These are phyloP conservation scores for Marisa cornuarietis DNA, from an alignment of 1,140 invertebrate genomes.

Conservation along the genomic window DNA sequence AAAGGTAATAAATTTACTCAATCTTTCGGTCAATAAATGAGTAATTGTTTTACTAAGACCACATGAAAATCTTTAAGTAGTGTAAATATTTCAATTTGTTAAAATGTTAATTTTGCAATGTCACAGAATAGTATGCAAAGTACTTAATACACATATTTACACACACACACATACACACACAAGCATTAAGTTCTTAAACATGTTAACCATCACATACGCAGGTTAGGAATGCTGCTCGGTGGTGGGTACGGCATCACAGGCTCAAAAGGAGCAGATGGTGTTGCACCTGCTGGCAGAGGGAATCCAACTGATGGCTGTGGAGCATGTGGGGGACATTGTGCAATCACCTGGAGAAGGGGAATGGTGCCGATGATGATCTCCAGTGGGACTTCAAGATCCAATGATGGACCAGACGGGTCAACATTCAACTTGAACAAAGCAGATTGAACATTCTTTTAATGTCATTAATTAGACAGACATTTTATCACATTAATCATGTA, in stretches of 20 bases:
- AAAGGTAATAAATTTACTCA: too few relatives aligned
- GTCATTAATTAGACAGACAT: too few relatives aligned
- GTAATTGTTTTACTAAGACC: too few relatives aligned
- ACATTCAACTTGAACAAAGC: constrained; percentile 37
- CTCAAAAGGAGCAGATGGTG: background rate
- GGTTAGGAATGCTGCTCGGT: constrained; percentile 1
- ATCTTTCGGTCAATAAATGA: too few relatives aligned
- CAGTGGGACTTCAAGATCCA: constrained; percentile 48
- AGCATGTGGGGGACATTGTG: constrained; percentile 24
- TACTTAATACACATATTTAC: too few relatives aligned
- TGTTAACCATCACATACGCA: constrained; percentile 4
- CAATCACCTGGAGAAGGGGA: constrained; percentile 33
- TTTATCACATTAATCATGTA: too few relatives aligned
- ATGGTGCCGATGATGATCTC: constrained; percentile 49
- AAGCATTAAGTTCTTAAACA: too few relatives aligned
- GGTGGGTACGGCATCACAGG: background rate
- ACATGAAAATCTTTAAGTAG: too few relatives aligned
- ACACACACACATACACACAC: too few relatives aligned
- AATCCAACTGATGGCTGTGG: background rate
- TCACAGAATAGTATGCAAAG: too few relatives aligned
- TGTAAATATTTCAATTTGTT: too few relatives aligned
- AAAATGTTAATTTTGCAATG: too few relatives aligned
- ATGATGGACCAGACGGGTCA: constrained; percentile 43
- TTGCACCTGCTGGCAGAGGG: background rate
- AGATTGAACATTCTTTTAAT: background rate